Percentiles rank a stretch among this genome's conserved stretches.
These are phyloP conservation scores for Eulemur albifrons DNA, from an alignment of 2,797 vertebrate species.

Conservation along the genomic window DNA sequence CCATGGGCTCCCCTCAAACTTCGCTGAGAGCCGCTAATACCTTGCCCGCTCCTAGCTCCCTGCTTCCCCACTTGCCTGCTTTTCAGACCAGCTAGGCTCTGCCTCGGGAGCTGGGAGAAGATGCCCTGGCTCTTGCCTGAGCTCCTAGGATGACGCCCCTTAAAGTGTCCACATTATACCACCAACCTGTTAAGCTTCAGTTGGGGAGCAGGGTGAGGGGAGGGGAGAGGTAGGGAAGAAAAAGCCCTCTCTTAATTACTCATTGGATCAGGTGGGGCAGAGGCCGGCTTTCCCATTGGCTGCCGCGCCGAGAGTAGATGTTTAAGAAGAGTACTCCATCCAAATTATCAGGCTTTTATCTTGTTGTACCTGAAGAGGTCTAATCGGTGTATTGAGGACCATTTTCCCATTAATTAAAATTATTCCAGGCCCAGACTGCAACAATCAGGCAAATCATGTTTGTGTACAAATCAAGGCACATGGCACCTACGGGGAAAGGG, in stretches of 20 bases:
- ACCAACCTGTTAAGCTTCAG: slow-evolving; percentile 84
- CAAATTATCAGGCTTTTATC: slow-evolving; percentile 90
- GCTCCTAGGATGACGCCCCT: slow-evolving; percentile 75
- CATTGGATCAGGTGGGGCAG: slow-evolving; percentile 86
- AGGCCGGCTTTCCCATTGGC: slow-evolving; percentile 86
- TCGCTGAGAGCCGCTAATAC: neutral
- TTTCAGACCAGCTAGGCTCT: slow-evolving; percentile 39
- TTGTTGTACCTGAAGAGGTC: slow-evolving; percentile 88
- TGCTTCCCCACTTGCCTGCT: neutral
- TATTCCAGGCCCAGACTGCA: slow-evolving; percentile 84
- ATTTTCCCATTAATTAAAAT: slow-evolving; percentile 89
- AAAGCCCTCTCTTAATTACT: slow-evolving; percentile 87
- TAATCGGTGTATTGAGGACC: slow-evolving; percentile 88
- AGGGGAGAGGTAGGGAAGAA: slow-evolving; percentile 63
- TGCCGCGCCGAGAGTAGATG: slow-evolving; percentile 69
- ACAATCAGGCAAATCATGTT: slow-evolving; percentile 85
- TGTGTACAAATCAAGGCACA: slow-evolving; percentile 58
- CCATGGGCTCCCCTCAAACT: slow-evolving; percentile 66
- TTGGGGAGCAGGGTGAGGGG: neutral
- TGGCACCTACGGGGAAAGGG: slow-evolving; percentile 43
- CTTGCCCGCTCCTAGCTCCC: neutral
- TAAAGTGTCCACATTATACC: slow-evolving; percentile 84
- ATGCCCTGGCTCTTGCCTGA: slow-evolving; percentile 68
- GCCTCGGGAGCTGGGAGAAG: neutral
- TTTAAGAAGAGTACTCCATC: slow-evolving; percentile 88